phyloP scores from a whole-genome alignment of 2,113 vertebrate species.

The Ammospiza caudacuta region DNA sequence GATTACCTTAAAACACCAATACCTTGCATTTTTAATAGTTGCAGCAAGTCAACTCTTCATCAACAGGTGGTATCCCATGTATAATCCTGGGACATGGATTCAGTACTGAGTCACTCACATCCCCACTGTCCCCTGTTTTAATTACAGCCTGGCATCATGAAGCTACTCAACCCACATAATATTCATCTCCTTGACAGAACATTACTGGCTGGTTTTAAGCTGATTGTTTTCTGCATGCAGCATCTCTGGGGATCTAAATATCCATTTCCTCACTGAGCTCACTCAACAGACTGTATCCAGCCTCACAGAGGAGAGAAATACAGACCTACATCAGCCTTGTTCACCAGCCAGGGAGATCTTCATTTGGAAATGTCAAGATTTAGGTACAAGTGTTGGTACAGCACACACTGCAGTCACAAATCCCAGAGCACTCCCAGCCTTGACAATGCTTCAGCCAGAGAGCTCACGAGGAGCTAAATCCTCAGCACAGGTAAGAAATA shows the following conservation, averaged over 20 bases:
- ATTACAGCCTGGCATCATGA: neutral
- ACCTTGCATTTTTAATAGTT: neutral
- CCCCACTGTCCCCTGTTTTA: neutral
- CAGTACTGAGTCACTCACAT: neutral
- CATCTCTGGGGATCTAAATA: conserved; percentile 11
- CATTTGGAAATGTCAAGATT: neutral
- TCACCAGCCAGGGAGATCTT: neutral
- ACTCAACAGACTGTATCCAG: neutral
- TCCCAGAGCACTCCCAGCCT: neutral
- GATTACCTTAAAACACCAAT: rapidly evolving
- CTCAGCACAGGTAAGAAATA: neutral
- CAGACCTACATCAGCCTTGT: neutral
- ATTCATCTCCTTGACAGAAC: neutral
- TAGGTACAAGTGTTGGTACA: neutral
- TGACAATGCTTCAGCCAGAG: neutral
- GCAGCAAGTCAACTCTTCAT: neutral
- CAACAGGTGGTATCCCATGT: neutral
- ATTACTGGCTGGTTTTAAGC: neutral
- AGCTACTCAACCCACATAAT: neutral
- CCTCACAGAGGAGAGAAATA: neutral
- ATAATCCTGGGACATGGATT: neutral
- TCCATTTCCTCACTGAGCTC: neutral
- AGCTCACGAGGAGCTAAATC: neutral
- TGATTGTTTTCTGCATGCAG: neutral
- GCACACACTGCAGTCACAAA: neutral